Evolutionary conservation across 2,113 vertebrate species (phyloP), one percentile per base, ranked within the genome.

Genomic region (Daboia siamensis): DNA sequence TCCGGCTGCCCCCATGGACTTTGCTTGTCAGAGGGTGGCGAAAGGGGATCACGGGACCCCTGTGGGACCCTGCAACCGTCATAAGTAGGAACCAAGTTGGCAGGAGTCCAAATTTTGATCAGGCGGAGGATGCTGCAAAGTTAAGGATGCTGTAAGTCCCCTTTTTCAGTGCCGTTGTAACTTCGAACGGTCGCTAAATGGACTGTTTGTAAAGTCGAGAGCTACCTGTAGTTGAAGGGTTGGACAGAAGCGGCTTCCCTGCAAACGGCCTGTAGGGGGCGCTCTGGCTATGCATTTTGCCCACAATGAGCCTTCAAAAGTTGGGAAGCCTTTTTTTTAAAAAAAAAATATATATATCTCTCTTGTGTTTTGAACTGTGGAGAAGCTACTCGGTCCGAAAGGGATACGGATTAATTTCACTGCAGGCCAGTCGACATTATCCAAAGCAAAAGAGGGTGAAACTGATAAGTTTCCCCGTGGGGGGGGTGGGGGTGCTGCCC

Each of bases 251-350:
- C 33, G 0, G 86, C 87, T 3, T 85, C 46, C 0, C 0, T 17
- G 0, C 0, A 3, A 4, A 1, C 84, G 91, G 94, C 97, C 97
- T 97, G 96, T 92, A 97, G 96, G 94, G 95, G 96, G 97, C 96
- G 95, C 44, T 92, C 87, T 92, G 90, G 61, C 11, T 57, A 93
- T 55, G 10, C 2, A 0, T 17, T 95, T 92, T 46, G 23, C 21
- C 44, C 1, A 4, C 2, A 0, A 7, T 0, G 1, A 57, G 13
- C 33, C 21, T 23, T 54, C 10, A 15, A 24, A 80, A 39, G n/a
- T 74, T 74, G n/a, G 2, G n/a, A 74, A 52, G 1, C 48, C 0
- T 44, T 11, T 5, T 0, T 8, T n/a, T n/a, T n/a, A n/a, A n/a
- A n/a, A n/a, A n/a, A n/a, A n/a, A n/a, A n/a, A n/a, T n/a, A n/a